phyloP scores from a whole-genome alignment of 2,888 invertebrate genomes.

The Melikaiella ostensackeni region DNA sequence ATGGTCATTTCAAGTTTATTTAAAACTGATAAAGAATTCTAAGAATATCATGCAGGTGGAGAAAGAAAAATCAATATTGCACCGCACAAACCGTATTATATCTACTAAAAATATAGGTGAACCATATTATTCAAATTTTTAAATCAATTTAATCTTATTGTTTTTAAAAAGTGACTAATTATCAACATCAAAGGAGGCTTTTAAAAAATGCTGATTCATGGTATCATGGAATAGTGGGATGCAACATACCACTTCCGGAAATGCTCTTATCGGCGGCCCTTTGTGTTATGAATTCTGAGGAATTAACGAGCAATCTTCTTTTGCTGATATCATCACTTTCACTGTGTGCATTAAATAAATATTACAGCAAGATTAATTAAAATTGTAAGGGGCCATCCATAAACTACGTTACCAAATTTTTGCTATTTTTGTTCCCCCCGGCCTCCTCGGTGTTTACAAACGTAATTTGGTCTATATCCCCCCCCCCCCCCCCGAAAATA shows the following conservation, averaged over 20 bases:
- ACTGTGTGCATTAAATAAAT: constrained; percentile 26
- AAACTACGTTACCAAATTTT: no score
- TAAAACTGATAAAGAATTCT: constrained; percentile 49
- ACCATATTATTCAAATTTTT: no score
- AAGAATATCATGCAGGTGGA: constrained; percentile 47
- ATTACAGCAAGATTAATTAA: neutral
- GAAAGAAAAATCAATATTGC: constrained; percentile 41
- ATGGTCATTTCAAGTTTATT: constrained; percentile 49
- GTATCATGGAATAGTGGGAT: constrained; percentile 59
- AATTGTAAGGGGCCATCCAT: no score
- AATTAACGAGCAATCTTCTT: constrained; percentile 54
- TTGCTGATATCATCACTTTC: constrained; percentile 41
- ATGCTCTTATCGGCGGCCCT: constrained; percentile 58
- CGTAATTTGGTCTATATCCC: no score
- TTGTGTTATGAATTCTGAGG: constrained; percentile 59
- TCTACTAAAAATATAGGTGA: no score
- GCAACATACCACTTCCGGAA: constrained; percentile 57
- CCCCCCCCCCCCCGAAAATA: no score
- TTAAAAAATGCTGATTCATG: constrained; percentile 13
- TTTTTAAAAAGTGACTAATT: neutral
- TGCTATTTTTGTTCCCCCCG: no score
- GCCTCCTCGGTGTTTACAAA: no score
- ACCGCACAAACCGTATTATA: no score
- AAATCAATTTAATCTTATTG: constrained; percentile 21
- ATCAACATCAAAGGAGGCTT: constrained; percentile 5